Base-by-base conservation (phyloP, 1,140 invertebrate species). In the Cecropterus lyciades region DNA sequence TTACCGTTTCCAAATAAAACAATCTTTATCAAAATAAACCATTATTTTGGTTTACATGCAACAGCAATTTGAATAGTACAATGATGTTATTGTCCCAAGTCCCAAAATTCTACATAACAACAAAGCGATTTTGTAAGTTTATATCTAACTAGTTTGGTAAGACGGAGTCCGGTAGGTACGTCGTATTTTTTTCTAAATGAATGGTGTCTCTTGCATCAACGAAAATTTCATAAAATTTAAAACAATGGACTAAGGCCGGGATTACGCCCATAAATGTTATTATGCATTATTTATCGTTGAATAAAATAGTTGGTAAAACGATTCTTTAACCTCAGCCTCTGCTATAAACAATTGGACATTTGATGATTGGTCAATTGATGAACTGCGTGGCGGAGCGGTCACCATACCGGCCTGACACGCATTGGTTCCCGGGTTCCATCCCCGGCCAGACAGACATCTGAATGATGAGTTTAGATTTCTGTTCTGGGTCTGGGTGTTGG, bases 271-370 rank as follows among this genome's bases (percentile, higher is more conserved):
- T 59, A 48, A 59, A 59, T 59, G 56, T 63, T 57, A 55, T 60
- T 69, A n/a, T n/a, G n/a, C n/a, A n/a, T n/a, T n/a, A n/a, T n/a
- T n/a, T 69, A 69, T 69, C 64, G 67, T 69, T 69, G 13, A 42
- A 63, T 33, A 68, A n/a, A n/a, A n/a, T n/a, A n/a, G n/a, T n/a
- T n/a, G 66, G 16, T 43, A 57, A 17, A 57, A n/a, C 40, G 6
- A 57, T 45, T 57, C 20, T 27, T 45, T 43, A 42, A 45, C 13
- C n/a, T 57, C n/a, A 43, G 33, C 5, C 30, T 33, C 9, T 33
- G 30, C 30, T 33, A 33, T 33, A 6, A 33, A 10, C 9, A 7
- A 9, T 33, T 33, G 30, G 20, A 6, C 30, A 33, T 6, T 33
- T 33, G 1, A 33, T 9, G n/a, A n/a, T n/a, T n/a, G n/a, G n/a